Evolutionary conservation across 2,797 vertebrate species (phyloP), one percentile per base, ranked within the genome.

Genomic region (Florisuga fusca): DNA sequence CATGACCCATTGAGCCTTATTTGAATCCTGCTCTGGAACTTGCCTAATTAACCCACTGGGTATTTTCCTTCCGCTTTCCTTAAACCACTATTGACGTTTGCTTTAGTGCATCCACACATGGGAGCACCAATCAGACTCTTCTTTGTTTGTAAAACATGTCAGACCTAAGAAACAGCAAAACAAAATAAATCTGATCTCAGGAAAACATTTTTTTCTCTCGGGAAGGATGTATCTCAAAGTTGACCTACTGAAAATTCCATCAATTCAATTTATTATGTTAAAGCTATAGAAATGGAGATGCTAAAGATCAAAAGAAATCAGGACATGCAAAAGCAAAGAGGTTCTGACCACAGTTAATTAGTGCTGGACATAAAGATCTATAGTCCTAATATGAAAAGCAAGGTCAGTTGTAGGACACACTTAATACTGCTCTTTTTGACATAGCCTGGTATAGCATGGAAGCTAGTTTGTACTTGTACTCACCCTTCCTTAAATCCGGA

Each of bases 21-120:
- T 94, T 94, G 73, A 90, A 89, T 81, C 55, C 50, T 79, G 63
- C 55, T 53, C 8, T 63, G 76, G 84, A 93, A 92, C 73, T 53
- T 83, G 31, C 27, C 66, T 95, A 93, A 94, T 95, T 95, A 95
- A 84, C 75, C 93, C 85, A 38, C 18, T 38, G 94, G 87, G 93
- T 92, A 94, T 96, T 95, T 81, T 57, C 12, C 41, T 79, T 84
- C 21, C 21, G n/a, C 36, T 62, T 64, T 33, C 89, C 93, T 84
- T 92, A 96, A 95, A 82, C 45, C 63, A 23, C 63, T 96, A 73
- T 57, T 95, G 91, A 92, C 0, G 3, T 90, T 86, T 84, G 73
- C 48, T 85, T 92, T 86, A 92, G 66, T 46, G 31, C 48, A 81
- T 25, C 66, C 76, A 54, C 89, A 84, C 59, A 15, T 11, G 77